phyloP scores from a whole-genome alignment of 2,113 vertebrate species.

The Macaca fascicularis region T2T-MFA8v1.1 NC_088375.1:125726501-125727000 shows the following conservation, averaged over 20 bases:
- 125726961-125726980: slow-evolving; percentile 17
- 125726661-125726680: neutral
- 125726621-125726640: neutral
- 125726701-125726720: neutral
- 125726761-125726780: neutral
- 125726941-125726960: neutral
- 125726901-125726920: neutral
- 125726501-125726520: neutral
- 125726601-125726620: neutral
- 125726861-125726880: neutral
- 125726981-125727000: neutral
- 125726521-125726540: neutral
- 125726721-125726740: neutral
- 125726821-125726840: neutral
- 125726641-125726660: neutral
- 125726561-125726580: neutral
- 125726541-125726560: neutral
- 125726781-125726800: neutral
- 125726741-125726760: neutral
- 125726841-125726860: neutral
- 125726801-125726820: neutral
- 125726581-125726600: neutral
- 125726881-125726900: neutral
- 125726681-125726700: neutral
- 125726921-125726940: neutral